Base-by-base conservation (phyloP, 2,113 vertebrate species). In the Calyptomena viridis region DNA sequence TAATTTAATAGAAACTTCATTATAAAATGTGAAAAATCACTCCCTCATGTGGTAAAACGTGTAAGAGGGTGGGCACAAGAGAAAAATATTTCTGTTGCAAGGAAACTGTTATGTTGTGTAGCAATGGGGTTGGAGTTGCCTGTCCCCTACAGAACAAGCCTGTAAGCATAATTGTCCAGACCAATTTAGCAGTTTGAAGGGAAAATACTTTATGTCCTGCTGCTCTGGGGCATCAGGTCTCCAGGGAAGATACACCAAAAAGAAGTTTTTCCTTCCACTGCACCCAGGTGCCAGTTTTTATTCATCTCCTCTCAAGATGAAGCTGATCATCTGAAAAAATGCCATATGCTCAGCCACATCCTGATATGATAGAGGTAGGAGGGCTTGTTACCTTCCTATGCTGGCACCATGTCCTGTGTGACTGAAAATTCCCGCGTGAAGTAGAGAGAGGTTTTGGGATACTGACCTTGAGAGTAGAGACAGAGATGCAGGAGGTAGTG, bases 11-110 rank as follows among this genome's bases (percentile, higher is more conserved):
- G 50, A 84, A 74, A 74, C 59, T 74, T 50, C 72, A 84, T 18
- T 39, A 81, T 58, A 90, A 88, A 87, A 91, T n/a, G 13, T 74
- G 84, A 95, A 95, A 92, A 94, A 95, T 84, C 82, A 90, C 92
- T 96, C 95, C 94, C 90, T 94, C 92, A 87, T 88, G 72, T 95
- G 82, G 87, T 63, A 94, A 94, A 94, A 86, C 21, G 24, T 71
- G 27, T 85, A 46, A 88, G 68, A 93, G 16, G 59, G 59, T 67
- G 35, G 72, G 10, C 58, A 86, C 10, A 40, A 62, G 46, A 72
- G 46, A 37, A 89, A 79, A 79, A 62, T 42, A 15, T 5, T 67
- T 84, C 44, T 71, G 46, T 37, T 0, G 1, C 23, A 69, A 63
- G 59, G 14, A 67, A 15, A 23, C 8, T 53, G 8, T 50, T 76